These are phyloP conservation scores for Leptinotarsa undecemlineata DNA, from an alignment of 1,140 invertebrate genomes.

Conservation along the genomic window DNA sequence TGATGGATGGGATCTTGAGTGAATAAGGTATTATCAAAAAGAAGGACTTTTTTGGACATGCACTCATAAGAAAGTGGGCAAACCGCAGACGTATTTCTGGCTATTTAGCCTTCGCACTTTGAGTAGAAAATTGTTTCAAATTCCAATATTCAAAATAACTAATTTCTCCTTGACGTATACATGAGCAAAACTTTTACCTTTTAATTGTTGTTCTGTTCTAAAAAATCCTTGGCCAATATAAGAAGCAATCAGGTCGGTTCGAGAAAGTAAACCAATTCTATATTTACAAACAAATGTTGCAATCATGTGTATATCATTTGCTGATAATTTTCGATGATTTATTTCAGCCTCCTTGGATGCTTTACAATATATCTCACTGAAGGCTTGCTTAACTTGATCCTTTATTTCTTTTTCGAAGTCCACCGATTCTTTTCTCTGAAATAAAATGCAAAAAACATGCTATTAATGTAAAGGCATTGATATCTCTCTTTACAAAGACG, in stretches of 20 bases:
- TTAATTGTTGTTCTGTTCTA: constrained; percentile 44
- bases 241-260: constrained; percentile 43
- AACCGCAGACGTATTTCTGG: no score
- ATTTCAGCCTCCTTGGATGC: constrained; percentile 42
- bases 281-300: constrained; percentile 46
- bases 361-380: constrained; percentile 40
- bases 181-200: constrained; percentile 45
- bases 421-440: constrained; percentile 43
- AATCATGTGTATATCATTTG: constrained; percentile 40
- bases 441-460: not conserved
- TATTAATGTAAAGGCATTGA: no score
- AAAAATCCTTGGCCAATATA: constrained; percentile 49
- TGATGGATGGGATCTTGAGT: no score
- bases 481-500: no score
- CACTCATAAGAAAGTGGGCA: no score
- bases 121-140: no score
- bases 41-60: no score
- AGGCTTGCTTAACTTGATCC: constrained; percentile 43
- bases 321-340: constrained; percentile 30
- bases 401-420: constrained; percentile 46
- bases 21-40: no score
- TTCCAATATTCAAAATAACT: no score
- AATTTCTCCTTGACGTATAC: not conserved
- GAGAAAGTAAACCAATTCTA: constrained; percentile 42
- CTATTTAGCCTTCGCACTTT: no score